These are phyloP conservation scores for Hydropsyche tenuis DNA, from an alignment of 1,140 invertebrate species.

Conservation along the genomic window DNA sequence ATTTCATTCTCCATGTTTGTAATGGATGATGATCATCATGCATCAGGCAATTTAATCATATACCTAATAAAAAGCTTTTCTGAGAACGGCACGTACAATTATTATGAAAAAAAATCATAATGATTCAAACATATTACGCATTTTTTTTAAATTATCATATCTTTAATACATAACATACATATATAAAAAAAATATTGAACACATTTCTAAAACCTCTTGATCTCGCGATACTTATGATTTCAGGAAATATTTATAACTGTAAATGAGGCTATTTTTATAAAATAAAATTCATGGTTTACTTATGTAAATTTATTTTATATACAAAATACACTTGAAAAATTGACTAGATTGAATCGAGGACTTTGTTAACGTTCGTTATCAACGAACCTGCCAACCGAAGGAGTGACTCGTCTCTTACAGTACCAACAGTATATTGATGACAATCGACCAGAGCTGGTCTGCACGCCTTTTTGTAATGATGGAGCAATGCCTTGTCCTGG, in stretches of 20 bases:
- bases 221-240: not conserved
- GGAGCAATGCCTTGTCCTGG: slow-evolving; percentile 32
- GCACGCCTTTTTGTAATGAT: slow-evolving; percentile 48
- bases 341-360: slow-evolving; percentile 48
- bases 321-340: slow-evolving; percentile 18
- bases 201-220: no score
- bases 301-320: slow-evolving; percentile 30
- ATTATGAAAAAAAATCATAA: no score
- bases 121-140: no score
- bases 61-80: no score
- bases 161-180: no score
- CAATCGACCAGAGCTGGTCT: slow-evolving; percentile 46
- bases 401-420: slow-evolving; percentile 32
- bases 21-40: not conserved
- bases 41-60: not conserved
- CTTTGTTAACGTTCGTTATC: slow-evolving; percentile 42
- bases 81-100: no score
- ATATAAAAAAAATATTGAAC: no score
- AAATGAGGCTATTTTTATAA: not conserved
- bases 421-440: slow-evolving; percentile 37
- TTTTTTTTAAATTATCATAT: no score
- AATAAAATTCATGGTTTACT: no score
- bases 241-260: not conserved
- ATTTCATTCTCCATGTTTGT: not conserved
- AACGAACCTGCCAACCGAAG: slow-evolving; percentile 35